These are phyloP conservation scores for Motacilla alba DNA, from an alignment of 2,113 vertebrate species.

Conservation along the genomic window DNA sequence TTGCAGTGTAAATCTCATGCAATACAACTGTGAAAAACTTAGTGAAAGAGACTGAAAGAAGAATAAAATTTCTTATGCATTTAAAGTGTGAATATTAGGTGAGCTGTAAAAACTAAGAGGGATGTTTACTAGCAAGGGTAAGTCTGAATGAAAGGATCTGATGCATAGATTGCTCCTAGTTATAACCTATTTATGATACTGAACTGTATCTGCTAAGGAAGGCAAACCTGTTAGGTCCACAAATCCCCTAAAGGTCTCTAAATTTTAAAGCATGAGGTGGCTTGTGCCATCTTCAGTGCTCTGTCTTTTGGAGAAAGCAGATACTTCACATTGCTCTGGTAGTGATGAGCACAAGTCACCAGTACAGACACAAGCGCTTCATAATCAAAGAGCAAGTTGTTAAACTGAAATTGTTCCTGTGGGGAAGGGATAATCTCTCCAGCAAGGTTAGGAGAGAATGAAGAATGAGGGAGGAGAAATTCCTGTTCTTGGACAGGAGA, in stretches of 20 bases:
- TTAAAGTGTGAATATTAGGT: background rate
- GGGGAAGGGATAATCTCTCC: background rate
- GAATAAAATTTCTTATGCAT: background rate
- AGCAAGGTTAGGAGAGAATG: background rate
- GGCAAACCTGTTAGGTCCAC: background rate
- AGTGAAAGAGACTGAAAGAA: background rate
- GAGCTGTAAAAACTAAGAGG: background rate
- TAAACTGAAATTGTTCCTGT: background rate
- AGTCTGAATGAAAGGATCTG: background rate
- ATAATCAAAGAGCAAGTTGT: background rate
- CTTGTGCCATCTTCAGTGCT: background rate
- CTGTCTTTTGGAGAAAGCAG: background rate
- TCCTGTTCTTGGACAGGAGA: background rate
- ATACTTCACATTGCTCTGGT: background rate
- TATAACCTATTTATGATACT: background rate
- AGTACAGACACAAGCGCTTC: background rate
- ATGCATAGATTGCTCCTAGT: background rate
- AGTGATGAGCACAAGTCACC: background rate
- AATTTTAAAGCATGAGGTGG: background rate
- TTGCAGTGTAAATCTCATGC: background rate
- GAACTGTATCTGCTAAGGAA: background rate
- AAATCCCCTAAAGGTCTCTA: background rate
- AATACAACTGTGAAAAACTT: background rate
- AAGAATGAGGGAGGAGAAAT: background rate
- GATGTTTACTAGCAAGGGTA: background rate